Evolutionary conservation across 2,113 vertebrate species (phyloP), one percentile per base, ranked within the genome.

Genomic region (Sakesphorus luctuosus): DNA sequence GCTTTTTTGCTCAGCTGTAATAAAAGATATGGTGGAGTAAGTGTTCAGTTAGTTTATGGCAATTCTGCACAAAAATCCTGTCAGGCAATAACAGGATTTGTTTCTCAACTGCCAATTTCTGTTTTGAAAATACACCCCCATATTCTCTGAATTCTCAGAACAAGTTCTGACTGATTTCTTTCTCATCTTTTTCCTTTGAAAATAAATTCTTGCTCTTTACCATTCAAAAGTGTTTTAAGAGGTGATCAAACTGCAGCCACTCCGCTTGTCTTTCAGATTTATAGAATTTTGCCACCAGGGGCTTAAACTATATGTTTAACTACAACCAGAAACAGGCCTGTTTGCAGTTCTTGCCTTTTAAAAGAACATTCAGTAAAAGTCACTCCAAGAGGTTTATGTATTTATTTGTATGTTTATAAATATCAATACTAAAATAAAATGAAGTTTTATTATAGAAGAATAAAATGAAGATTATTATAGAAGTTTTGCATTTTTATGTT

Each of bases 51-150:
- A 62, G 29, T 95, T 95, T 77, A 83, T 74, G 67, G 29, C 33
- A 93, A 62, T 82, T 80, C 71, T 69, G 29, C 38, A 9, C 18
- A 7, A 66, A 96, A 86, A 88, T 80, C 67, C 68, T 86, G 23
- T 90, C 84, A 90, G 83, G 6, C 13, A 90, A 66, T 89, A 91
- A 91, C 17, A 90, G 35, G 82, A 96, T 96, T 93, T 95, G 24
- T 63, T 91, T 79, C 71, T 85, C 2, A 2, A 43, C 43, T 90
- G 59, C 33, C 79, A 77, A 44, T 59, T 83, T 72, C 71, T 66
- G 38, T 74, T 95, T 93, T 63, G 55, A 90, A 94, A 95, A 83
- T 73, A 79, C 36, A 89, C 25, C 47, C 69, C 58, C 3, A 0
- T 43, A n/a, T 74, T 43, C n/a, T 86, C 79, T 38, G 33, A 88